Conservation (phyloP, 2,888 invertebrate species). For the Andrena flavipes region DNA sequence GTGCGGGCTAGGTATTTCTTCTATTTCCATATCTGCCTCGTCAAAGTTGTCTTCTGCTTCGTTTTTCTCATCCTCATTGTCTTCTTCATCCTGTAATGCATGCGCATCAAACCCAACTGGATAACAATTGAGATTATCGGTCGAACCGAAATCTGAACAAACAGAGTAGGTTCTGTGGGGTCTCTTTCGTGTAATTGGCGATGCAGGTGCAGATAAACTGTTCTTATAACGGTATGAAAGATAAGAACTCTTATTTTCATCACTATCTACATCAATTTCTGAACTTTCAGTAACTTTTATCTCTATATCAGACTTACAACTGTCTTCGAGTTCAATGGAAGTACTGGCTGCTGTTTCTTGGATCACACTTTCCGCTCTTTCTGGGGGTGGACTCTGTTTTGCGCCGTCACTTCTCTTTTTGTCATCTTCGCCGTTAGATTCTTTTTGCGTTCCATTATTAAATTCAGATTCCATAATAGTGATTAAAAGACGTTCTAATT, state of each 20-base stretch:
- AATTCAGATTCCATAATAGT: slow-evolving; percentile 80
- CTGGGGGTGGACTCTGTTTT: slow-evolving; percentile 40
- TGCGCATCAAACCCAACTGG: slow-evolving; percentile 77
- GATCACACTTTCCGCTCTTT: slow-evolving; percentile 67
- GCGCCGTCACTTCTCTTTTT: slow-evolving; percentile 43
- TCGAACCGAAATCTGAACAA: slow-evolving; percentile 78
- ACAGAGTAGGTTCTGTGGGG: slow-evolving; percentile 72
- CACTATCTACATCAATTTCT: slow-evolving; percentile 44
- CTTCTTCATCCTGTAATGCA: slow-evolving; percentile 76
- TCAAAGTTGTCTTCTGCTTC: slow-evolving; percentile 84
- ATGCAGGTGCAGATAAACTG: slow-evolving; percentile 80
- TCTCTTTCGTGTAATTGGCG: slow-evolving; percentile 75
- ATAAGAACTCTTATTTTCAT: slow-evolving; percentile 47
- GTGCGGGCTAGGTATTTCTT: slow-evolving; percentile 78
- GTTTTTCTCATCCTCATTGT: slow-evolving; percentile 81
- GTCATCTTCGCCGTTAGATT: slow-evolving; percentile 37
- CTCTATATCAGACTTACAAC: slow-evolving; percentile 56
- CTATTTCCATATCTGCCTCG: slow-evolving; percentile 83
- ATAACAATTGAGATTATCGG: slow-evolving; percentile 78
- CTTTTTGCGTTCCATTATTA: slow-evolving; percentile 56
- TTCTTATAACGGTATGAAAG: slow-evolving; percentile 77
- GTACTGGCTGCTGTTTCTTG: slow-evolving; percentile 47
- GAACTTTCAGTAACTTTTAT: slow-evolving; percentile 46
- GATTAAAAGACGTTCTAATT: slow-evolving; percentile 78
- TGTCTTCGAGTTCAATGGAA: slow-evolving; percentile 36